Base-by-base conservation (phyloP, 2,113 vertebrate genomes). In the Apaloderma vittatum region DNA sequence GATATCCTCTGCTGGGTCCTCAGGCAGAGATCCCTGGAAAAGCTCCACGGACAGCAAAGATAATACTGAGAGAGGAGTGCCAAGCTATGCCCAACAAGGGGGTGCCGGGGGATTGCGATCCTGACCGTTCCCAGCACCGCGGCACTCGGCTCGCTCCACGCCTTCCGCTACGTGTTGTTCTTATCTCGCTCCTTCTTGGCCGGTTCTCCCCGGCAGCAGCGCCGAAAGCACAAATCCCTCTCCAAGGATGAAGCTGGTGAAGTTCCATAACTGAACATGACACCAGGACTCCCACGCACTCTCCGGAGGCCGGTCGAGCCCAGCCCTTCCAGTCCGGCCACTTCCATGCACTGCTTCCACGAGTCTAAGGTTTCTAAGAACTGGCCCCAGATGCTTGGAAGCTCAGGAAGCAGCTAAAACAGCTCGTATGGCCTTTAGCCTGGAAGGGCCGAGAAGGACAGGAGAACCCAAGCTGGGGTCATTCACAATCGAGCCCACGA, bases 281-380 rank as follows among this genome's bases (percentile, higher is more conserved):
- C 91, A 78, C 89, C 93, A 45, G 72, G 79, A 96, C 95, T 91
- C 96, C 96, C 94, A 96, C 96, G 0, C 93, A 0, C 18, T 89
- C 96, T 70, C 43, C 1, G 0, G 13, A 57, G 85, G 55, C 75
- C 9, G 13, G 19, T 2, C 0, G 3, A 92, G 62, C 80, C 66
- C 88, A 54, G 36, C 82, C 67, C 78, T 88, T 87, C 71, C 87
- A 96, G 45, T 34, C 55, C 1, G 3, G 46, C 24, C 86, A 45
- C 88, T 75, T 91, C 88, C 82, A 7, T 2, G 24, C 0, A 3
- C 58, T 0, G 23, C 76, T 95, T 96, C 94, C 96, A 96, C 46
- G 63, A 82, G 83, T 94, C 93, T 89, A 73, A 75, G 93, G 91
- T 93, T 97, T 93, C 95, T 26, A 34, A 72, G 91, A 94, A 96